phyloP scores from a whole-genome alignment of 1,140 invertebrate genomes.

The Druon quercuslanigerum region DNA sequence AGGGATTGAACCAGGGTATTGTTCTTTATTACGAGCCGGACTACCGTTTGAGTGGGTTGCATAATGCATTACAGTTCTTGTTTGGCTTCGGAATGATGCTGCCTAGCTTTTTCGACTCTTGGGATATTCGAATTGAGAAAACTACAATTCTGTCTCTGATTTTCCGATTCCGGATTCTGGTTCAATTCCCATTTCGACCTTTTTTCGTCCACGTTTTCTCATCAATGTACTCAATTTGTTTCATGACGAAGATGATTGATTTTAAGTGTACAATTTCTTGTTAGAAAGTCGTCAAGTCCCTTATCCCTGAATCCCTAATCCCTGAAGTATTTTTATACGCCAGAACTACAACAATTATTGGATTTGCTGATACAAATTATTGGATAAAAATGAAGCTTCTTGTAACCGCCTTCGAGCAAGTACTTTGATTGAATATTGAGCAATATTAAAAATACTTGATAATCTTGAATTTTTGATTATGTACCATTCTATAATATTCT shows the following conservation, averaged over 20 bases:
- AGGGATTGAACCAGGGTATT: not conserved
- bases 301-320: not conserved
- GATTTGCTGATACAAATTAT: too few species aligned
- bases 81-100: slow-evolving; percentile 6
- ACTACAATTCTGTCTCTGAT: not conserved
- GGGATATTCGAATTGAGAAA: slow-evolving; percentile 4
- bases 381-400: too few species aligned
- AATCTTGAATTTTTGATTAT: too few species aligned
- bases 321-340: not conserved
- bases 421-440: too few species aligned
- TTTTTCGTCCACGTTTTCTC: not conserved
- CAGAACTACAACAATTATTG: too few species aligned
- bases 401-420: too few species aligned
- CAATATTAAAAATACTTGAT: too few species aligned
- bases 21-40: slow-evolving; percentile 19
- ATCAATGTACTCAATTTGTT: not conserved
- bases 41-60: slow-evolving; percentile 27
- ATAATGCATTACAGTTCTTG: slow-evolving; percentile 28
- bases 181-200: not conserved
- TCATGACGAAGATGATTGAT: slow-evolving; percentile 2
- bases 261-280: not conserved
- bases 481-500: too few species aligned
- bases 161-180: not conserved
- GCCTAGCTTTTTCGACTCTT: not conserved
- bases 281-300: not conserved